Evolutionary conservation across 2,797 vertebrate genomes (phyloP).

Genomic region (Sebastes taczanowskii): DNA sequence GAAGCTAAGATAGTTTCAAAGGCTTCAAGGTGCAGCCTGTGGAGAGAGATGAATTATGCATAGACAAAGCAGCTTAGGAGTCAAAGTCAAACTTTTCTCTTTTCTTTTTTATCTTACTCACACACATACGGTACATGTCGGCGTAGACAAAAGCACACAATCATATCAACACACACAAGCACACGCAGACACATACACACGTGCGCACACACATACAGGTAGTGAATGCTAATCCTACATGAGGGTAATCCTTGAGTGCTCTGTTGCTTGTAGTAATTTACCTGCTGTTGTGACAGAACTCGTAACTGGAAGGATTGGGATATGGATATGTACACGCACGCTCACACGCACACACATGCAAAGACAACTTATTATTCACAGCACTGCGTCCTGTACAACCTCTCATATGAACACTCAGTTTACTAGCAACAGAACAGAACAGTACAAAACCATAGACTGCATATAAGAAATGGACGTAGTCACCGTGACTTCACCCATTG

Average conservation of each 20-base stretch:
- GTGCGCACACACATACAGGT: conserved; percentile 20
- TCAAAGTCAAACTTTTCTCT: conserved; percentile 67
- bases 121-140: conserved; percentile 55
- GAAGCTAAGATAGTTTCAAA: conserved; percentile 56
- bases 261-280: conserved; percentile 75
- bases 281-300: conserved; percentile 71
- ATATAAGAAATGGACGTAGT: neutral
- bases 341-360: neutral
- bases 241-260: conserved; percentile 79
- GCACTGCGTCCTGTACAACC: neutral
- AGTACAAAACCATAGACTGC: neutral
- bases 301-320: conserved; percentile 47
- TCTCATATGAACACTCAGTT: neutral
- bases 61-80: conserved; percentile 68
- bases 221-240: conserved; percentile 73
- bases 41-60: conserved; percentile 68
- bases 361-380: conserved; percentile 20
- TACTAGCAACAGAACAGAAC: neutral
- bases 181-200: neutral
- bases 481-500: too few species aligned
- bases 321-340: conserved; percentile 32
- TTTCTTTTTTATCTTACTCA: conserved; percentile 59
- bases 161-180: conserved; percentile 20
- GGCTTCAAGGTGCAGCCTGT: conserved; percentile 43
- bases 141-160: conserved; percentile 54